phyloP scores from a whole-genome alignment of 30 jellyfish, hydroid and myxozoan species.

The Haliclystus octoradiatus region DNA sequence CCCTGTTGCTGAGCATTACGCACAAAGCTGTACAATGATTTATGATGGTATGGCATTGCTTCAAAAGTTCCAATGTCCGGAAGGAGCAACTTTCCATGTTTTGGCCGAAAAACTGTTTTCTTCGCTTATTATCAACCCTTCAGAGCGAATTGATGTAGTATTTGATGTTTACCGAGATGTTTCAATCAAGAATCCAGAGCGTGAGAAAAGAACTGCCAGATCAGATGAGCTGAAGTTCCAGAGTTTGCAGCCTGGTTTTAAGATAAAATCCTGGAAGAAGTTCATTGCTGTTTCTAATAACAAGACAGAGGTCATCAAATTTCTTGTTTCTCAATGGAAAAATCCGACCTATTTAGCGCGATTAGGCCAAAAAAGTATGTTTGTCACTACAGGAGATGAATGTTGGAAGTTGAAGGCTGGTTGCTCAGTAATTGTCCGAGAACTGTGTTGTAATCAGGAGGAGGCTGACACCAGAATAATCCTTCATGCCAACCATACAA shows the following conservation, averaged over 20 bases:
- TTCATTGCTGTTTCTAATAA: neutral
- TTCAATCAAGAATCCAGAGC: neutral
- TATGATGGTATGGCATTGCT: slow-evolving; percentile 31
- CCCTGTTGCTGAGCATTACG: slow-evolving; percentile 17
- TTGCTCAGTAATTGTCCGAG: neutral
- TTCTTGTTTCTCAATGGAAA: neutral
- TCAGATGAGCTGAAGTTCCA: neutral
- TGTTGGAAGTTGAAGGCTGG: neutral
- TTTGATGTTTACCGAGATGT: neutral
- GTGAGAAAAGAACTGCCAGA: neutral
- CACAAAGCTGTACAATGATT: slow-evolving; percentile 13
- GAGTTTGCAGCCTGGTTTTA: neutral
- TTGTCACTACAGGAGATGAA: neutral
- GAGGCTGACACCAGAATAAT: slow-evolving; percentile 47
- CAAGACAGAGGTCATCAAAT: neutral
- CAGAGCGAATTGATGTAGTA: neutral
- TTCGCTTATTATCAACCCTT: neutral
- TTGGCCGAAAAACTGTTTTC: neutral
- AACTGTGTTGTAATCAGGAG: slow-evolving; percentile 4
- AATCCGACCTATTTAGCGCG: too few species aligned
- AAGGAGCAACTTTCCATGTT: neutral
- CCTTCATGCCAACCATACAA: slow-evolving; percentile 38
- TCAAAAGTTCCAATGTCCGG: slow-evolving; percentile 18
- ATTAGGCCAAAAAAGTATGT: neutral
- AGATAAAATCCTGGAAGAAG: neutral